Evolutionary conservation across 2,888 invertebrate species (phyloP).

Genomic region (Rhabditophanes sp.): DNA sequence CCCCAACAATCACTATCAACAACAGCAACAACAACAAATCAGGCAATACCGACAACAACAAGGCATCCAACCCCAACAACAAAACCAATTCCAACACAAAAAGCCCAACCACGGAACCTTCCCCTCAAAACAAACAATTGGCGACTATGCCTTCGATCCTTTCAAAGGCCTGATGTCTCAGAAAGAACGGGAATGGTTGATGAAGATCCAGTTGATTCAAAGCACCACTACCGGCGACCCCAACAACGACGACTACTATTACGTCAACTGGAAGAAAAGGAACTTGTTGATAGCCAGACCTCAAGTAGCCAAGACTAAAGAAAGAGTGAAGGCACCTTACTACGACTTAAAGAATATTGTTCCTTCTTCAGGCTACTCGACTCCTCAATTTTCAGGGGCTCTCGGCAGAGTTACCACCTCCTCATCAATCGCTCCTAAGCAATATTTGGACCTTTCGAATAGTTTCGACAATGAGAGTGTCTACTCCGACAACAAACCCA

Average conservation of each 20-base stretch:
- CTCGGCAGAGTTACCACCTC: conserved; percentile 19
- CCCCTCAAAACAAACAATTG: conserved; percentile 29
- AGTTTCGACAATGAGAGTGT: conserved; percentile 14
- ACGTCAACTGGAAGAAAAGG: conserved; percentile 50
- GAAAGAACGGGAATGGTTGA: conserved; percentile 84
- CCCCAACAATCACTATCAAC: no score
- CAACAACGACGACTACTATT: conserved; percentile 90
- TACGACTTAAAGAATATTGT: conserved; percentile 20
- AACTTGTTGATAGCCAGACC: conserved; percentile 13
- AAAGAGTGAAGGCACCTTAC: conserved; percentile 12
- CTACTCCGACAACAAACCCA: conserved; percentile 11
- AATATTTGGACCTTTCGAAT: conserved; percentile 10
- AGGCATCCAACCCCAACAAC: no score
- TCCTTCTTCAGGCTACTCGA: conserved; percentile 13
- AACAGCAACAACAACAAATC: no score
- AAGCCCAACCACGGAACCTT: no score
- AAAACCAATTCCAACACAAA: no score
- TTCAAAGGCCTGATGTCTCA: conserved; percentile 68
- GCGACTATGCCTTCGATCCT: conserved; percentile 38
- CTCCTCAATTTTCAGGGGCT: conserved; percentile 19
- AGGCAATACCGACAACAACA: no score
- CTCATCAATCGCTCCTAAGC: conserved; percentile 23
- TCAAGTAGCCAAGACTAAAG: conserved; percentile 13
- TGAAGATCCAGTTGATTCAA: conserved; percentile 82
- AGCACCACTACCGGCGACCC: conserved; percentile 69